phyloP scores from a whole-genome alignment of 2,113 vertebrate genomes.

The Gambusia affinis region DNA sequence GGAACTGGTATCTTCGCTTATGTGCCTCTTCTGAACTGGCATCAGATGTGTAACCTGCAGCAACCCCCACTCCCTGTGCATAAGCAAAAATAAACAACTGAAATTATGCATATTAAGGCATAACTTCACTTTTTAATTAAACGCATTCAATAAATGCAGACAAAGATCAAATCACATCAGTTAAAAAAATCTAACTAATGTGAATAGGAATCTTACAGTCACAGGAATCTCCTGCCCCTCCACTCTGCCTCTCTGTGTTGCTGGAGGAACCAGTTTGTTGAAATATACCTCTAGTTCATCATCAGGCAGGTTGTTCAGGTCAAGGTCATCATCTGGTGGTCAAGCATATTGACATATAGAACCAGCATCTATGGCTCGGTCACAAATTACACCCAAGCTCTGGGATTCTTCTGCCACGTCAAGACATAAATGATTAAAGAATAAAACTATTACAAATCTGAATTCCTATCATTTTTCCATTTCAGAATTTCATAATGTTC shows the following conservation, averaged over 20 bases:
- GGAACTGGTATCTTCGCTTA: conserved; percentile 61
- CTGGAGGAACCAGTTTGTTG: conserved; percentile 86
- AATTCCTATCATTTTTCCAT: too few species aligned
- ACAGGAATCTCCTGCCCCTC: conserved; percentile 82
- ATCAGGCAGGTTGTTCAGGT: conserved; percentile 88
- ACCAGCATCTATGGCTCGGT: neutral
- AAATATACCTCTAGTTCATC: conserved; percentile 91
- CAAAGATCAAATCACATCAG: neutral
- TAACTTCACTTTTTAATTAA: too few species aligned
- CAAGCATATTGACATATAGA: conserved; percentile 7
- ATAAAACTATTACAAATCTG: too few species aligned
- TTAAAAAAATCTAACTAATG: neutral
- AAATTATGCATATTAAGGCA: neutral
- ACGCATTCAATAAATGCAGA: too few species aligned
- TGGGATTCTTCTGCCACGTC: neutral
- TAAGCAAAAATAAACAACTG: neutral
- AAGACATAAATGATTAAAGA: neutral
- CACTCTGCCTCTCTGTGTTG: conserved; percentile 82
- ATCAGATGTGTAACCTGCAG: conserved; percentile 41
- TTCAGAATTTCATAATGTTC: too few species aligned
- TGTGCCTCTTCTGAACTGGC: conserved; percentile 63
- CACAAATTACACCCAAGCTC: neutral
- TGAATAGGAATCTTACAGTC: conserved; percentile 50
- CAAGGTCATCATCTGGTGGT: conserved; percentile 86
- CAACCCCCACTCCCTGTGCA: conserved; percentile 49